These are phyloP conservation scores for Chloropsis cyanopogon DNA, from an alignment of 2,113 vertebrate genomes.

Conservation along the genomic window DNA sequence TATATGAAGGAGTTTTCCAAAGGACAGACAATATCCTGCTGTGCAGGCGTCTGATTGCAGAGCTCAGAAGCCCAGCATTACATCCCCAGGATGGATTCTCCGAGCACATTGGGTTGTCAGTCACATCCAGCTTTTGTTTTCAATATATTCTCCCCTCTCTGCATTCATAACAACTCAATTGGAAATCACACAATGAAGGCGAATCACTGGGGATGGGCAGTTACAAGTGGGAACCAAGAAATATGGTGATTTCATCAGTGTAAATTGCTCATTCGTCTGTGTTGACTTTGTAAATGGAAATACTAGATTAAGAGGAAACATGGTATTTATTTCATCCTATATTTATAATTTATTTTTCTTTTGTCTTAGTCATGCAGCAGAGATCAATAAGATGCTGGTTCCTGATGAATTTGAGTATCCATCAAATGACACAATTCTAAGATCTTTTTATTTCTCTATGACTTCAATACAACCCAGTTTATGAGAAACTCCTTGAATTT, in stretches of 20 bases:
- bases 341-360: background rate
- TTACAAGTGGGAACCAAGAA: background rate
- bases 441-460: background rate
- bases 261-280: constrained; percentile 20
- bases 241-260: background rate
- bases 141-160: background rate
- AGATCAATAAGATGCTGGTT: background rate
- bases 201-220: background rate
- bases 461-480: background rate
- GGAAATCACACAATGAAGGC: background rate
- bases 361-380: background rate
- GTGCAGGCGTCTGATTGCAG: background rate
- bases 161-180: background rate
- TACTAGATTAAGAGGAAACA: background rate
- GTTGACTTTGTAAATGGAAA: constrained; percentile 7
- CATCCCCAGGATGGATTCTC: accelerated
- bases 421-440: background rate
- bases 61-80: background rate
- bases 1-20: background rate
- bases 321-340: background rate
- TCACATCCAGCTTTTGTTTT: background rate
- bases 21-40: background rate
- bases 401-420: background rate
- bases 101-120: background rate
- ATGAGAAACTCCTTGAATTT: background rate